Conservation (phyloP, 2,888 invertebrate species). For the Andrena camellia region DNA sequence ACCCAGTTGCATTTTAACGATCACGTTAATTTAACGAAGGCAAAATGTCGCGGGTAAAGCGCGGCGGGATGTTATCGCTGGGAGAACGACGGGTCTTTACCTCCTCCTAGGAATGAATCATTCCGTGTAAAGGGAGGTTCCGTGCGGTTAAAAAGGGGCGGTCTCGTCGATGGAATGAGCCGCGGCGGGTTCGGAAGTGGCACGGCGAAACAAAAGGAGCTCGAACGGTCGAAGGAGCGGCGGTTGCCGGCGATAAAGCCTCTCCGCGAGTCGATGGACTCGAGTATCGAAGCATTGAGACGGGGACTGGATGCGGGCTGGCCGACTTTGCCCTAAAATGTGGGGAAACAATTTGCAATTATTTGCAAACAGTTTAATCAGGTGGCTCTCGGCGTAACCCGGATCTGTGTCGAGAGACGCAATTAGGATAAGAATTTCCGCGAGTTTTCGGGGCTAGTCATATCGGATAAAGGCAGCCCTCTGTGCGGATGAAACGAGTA, state of each 20-base stretch:
- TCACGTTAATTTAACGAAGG: conserved; percentile 77
- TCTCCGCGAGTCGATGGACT: background rate
- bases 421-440: conserved; percentile 55
- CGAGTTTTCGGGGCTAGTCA: conserved; percentile 43
- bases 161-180: conserved; percentile 9
- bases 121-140: conserved; percentile 39
- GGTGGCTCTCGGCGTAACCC: background rate
- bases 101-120: conserved; percentile 54
- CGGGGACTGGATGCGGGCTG: background rate
- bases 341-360: conserved; percentile 22
- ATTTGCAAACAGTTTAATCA: conserved; percentile 31
- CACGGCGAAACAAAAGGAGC: background rate
- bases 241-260: background rate
- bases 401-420: conserved; percentile 18
- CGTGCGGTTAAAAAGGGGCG: conserved; percentile 29
- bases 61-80: conserved; percentile 64
- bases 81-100: conserved; percentile 2
- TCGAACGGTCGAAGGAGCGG: conserved; percentile 7
- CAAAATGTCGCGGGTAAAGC: conserved; percentile 69
- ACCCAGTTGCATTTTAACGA: conserved; percentile 74
- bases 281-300: background rate
- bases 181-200: background rate
- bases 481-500: conserved; percentile 24
- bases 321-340: background rate
- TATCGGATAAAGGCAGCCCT: conserved; percentile 14